These are phyloP conservation scores for Falco concolor DNA, from an alignment of 2,797 vertebrate species.

Conservation along the genomic window DNA sequence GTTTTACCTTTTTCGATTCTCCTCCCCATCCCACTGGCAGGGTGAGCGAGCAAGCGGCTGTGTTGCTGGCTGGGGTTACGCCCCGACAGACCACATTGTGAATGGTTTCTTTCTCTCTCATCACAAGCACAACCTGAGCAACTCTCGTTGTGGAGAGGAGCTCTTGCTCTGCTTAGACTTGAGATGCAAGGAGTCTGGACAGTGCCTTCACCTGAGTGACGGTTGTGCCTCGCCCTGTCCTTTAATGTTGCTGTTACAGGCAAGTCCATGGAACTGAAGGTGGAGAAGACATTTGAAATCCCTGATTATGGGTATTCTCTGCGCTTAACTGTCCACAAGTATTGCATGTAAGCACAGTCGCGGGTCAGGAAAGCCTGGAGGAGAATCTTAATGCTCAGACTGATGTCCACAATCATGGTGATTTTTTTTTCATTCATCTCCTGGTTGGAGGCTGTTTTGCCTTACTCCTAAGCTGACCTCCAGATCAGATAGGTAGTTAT, in stretches of 20 bases:
- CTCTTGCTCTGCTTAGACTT: neutral
- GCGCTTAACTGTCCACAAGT: neutral
- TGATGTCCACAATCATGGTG: neutral
- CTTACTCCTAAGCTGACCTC: neutral
- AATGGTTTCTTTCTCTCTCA: neutral
- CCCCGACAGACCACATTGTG: neutral
- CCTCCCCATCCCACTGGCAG: too few relatives aligned
- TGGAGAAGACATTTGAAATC: neutral
- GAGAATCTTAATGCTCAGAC: neutral
- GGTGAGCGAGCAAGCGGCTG: too few relatives aligned
- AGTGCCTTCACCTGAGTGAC: neutral
- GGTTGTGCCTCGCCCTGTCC: neutral
- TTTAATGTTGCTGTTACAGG: neutral
- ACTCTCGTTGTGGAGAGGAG: fast-evolving
- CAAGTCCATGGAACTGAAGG: neutral
- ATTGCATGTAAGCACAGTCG: neutral
- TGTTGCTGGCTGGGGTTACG: too few relatives aligned
- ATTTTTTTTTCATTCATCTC: neutral
- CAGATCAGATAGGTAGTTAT: neutral
- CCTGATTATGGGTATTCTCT: neutral
- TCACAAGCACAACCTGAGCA: neutral
- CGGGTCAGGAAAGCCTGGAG: neutral
- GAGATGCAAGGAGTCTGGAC: neutral
- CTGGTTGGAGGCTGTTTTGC: neutral
- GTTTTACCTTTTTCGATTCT: too few relatives aligned